These are phyloP conservation scores for Vandiemenella viatica DNA, from an alignment of 2,888 invertebrate species.

Conservation along the genomic window DNA sequence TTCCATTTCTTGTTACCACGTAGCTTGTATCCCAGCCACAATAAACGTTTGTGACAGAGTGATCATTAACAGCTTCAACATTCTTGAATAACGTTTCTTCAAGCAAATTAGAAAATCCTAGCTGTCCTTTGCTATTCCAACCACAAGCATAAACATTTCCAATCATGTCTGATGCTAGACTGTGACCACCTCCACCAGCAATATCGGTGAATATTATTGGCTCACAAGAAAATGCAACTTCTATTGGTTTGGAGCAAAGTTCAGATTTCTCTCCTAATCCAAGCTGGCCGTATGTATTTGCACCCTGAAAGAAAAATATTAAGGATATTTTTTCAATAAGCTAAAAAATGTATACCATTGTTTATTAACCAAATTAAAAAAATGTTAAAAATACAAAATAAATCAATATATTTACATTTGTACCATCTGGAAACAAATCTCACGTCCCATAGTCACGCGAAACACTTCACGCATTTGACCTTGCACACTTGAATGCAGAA, in stretches of 20 bases:
- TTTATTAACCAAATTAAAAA: too few species aligned
- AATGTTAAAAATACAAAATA: too few species aligned
- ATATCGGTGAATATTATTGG: constrained; percentile 42
- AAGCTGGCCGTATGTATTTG: constrained; percentile 70
- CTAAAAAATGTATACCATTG: too few species aligned
- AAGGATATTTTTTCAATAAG: too few species aligned
- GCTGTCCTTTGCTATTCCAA: constrained; percentile 60
- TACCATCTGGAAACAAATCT: too few species aligned
- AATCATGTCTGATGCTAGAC: constrained; percentile 46
- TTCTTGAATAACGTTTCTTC: constrained; percentile 16
- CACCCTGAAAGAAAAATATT: constrained; percentile 40
- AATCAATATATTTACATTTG: too few species aligned
- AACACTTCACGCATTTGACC: too few species aligned
- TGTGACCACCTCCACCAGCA: constrained; percentile 64
- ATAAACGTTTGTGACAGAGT: constrained; percentile 42
- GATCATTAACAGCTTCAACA: constrained; percentile 23
- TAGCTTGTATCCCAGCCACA: constrained; percentile 76
- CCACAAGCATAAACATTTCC: constrained; percentile 64
- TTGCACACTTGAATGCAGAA: too few species aligned
- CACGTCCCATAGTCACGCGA: too few species aligned
- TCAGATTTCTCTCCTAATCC: constrained; percentile 52
- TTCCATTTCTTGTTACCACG: constrained; percentile 50
- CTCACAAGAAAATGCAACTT: constrained; percentile 33
- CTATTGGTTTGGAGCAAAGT: constrained; percentile 33
- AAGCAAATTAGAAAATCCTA: constrained; percentile 32